Percentiles rank a stretch among this genome's conserved stretches.
phyloP scores from a whole-genome alignment of 2,888 invertebrate species.

The Eupithecia subumbrata region DNA sequence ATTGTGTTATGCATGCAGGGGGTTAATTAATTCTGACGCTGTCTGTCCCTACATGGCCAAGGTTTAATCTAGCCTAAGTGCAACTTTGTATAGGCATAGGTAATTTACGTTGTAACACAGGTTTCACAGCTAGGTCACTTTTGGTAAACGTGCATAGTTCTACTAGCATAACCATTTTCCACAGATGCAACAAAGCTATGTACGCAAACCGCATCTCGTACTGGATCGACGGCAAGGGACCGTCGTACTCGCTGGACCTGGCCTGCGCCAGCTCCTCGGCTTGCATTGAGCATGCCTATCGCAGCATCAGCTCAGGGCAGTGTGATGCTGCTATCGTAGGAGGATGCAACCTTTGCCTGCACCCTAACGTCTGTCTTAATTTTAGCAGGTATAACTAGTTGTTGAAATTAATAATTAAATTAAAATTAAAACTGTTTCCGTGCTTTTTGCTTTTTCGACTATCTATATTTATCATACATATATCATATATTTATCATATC shows the following conservation, averaged over 20 bases:
- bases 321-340: constrained; percentile 83
- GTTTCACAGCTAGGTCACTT: background rate
- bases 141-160: background rate
- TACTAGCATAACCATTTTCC: background rate
- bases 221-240: constrained; percentile 62
- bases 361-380: constrained; percentile 65
- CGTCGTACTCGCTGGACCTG: constrained; percentile 56
- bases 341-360: constrained; percentile 82
- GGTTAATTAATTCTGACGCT: too few relatives aligned
- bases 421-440: background rate
- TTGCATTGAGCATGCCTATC: constrained; percentile 59
- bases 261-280: constrained; percentile 58
- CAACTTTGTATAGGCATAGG: background rate
- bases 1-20: too few relatives aligned
- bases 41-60: too few relatives aligned
- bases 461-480: too few relatives aligned
- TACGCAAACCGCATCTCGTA: constrained; percentile 64
- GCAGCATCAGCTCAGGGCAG: constrained; percentile 54
- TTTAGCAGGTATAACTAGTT: constrained; percentile 47
- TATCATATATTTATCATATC: too few relatives aligned
- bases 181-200: constrained; percentile 61
- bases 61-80: background rate
- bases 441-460: background rate
- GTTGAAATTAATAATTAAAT: too few relatives aligned
- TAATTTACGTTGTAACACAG: background rate